phyloP scores from a whole-genome alignment of 2,888 invertebrate genomes.

The Eupithecia exiguata region DNA sequence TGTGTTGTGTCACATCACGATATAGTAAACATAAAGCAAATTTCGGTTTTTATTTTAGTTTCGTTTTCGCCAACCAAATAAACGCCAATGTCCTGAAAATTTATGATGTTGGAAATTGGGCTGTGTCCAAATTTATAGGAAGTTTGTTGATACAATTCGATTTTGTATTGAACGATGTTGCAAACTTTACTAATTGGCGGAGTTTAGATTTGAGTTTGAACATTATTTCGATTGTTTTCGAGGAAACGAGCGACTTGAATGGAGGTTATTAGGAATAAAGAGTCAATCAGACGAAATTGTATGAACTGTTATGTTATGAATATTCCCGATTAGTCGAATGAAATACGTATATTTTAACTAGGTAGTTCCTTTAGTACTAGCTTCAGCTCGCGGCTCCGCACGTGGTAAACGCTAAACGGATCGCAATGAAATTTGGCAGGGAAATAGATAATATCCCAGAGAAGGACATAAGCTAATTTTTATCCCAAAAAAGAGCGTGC shows the following conservation, averaged over 20 bases:
- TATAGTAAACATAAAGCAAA: too few species aligned
- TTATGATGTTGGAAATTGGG: slow-evolving; percentile 6
- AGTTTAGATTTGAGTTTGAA: slow-evolving; percentile 25
- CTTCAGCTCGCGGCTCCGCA: too few species aligned
- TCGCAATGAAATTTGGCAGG: background rate
- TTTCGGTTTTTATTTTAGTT: background rate
- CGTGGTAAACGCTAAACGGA: too few species aligned
- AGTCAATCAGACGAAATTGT: background rate
- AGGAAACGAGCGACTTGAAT: slow-evolving; percentile 4
- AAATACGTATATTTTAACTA: background rate
- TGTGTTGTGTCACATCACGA: too few species aligned
- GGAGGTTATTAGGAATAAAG: background rate
- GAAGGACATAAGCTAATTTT: background rate
- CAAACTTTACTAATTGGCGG: slow-evolving; percentile 30
- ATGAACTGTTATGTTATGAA: background rate
- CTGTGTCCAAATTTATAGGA: slow-evolving; percentile 10
- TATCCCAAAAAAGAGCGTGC: background rate
- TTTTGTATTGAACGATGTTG: slow-evolving; percentile 22
- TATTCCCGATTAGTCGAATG: background rate
- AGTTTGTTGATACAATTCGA: slow-evolving; percentile 16
- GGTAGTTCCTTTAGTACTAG: background rate
- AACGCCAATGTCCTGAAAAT: slow-evolving; percentile 1
- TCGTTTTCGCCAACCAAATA: background rate
- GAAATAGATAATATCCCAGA: background rate
- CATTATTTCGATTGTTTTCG: slow-evolving; percentile 25